Evolutionary conservation across 2,888 invertebrate species (phyloP).

Genomic region (Endotricha flammealis): DNA sequence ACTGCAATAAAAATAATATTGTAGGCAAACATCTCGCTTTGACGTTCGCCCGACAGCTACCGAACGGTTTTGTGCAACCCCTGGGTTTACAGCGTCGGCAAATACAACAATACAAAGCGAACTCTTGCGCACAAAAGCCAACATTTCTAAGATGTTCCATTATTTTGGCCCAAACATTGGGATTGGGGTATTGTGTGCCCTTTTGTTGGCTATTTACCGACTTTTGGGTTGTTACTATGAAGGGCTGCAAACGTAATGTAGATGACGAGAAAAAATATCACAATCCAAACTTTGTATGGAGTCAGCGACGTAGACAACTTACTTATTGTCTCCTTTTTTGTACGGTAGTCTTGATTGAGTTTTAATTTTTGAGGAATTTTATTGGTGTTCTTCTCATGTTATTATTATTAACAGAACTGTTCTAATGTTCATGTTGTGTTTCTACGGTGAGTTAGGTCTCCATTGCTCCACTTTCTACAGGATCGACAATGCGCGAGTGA

Average conservation of each 20-base stretch:
- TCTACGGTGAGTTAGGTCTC: too few relatives aligned
- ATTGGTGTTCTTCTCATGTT: too few relatives aligned
- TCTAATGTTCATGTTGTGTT: too few relatives aligned
- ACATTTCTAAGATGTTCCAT: slow-evolving; percentile 62
- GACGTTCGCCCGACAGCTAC: slow-evolving; percentile 61
- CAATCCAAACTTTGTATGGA: slow-evolving; percentile 38
- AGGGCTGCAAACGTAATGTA: too few relatives aligned
- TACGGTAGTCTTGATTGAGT: too few relatives aligned
- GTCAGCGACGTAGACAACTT: slow-evolving; percentile 37
- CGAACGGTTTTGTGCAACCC: slow-evolving; percentile 72
- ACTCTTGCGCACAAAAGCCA: slow-evolving; percentile 46
- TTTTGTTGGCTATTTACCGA: slow-evolving; percentile 74
- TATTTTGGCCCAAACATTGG: slow-evolving; percentile 75
- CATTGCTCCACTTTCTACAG: too few relatives aligned
- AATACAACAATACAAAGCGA: slow-evolving; percentile 46
- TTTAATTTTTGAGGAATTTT: too few relatives aligned
- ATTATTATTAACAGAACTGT: too few relatives aligned
- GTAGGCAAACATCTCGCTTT: slow-evolving; percentile 66
- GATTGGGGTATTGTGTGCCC: slow-evolving; percentile 63
- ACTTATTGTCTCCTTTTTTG: too few relatives aligned
- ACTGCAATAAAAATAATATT: slow-evolving; percentile 75
- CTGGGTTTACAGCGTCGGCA: slow-evolving; percentile 3
- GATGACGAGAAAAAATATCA: slow-evolving; percentile 57
- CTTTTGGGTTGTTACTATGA: slow-evolving; percentile 67
- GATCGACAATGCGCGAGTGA: too few relatives aligned